Base-by-base conservation (phyloP, 2,113 vertebrate genomes). In the Labrus mixtus region DNA sequence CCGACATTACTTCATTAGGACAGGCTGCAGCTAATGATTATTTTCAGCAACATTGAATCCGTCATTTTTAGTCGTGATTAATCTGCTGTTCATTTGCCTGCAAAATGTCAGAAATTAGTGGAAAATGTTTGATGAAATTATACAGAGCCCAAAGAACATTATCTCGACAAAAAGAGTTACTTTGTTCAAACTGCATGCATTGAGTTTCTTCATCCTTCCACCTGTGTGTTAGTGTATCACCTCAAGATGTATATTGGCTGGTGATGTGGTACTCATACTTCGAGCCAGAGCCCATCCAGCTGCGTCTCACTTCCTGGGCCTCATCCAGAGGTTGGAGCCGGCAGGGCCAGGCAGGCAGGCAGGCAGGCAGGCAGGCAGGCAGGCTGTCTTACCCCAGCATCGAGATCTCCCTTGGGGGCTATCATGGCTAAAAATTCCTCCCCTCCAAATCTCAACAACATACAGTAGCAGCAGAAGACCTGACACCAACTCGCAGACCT, bases 401-500 rank as follows among this genome's bases (percentile, higher is more conserved):
- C 71, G 57, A 51, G 74, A 57, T 54, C 83, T 81, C 65, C 76
- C 73, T 54, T 55, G 29, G 68, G 83, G 79, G 64, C 68, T 73
- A 70, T 74, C 55, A 19, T 60, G 16, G 64, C 62, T 74, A 76
- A 74, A 79, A 76, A n/a, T n/a, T 45, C 56, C 76, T 55, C 45
- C 54, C 78, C 58, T 72, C 68, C 71, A 55, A 59, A 56, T 75
- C 68, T 76, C 57, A 72, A 57, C 71, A 61, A 12, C 17, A 33
- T 6, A 33, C 29, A 33, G 51, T 20, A 73, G 78, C 67, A 84
- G 79, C 61, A 7, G 59, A 87, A 65, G 67, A 82, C 68, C 75
- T 82, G 87, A 89, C 81, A 83, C 73, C 57, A 55, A 2, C 77
- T 82, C 81, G 72, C 83, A 68, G 79, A 83, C 69, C 72, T 85